phyloP scores from a whole-genome alignment of 1,140 invertebrate species.

The Penaeus indicus region DNA sequence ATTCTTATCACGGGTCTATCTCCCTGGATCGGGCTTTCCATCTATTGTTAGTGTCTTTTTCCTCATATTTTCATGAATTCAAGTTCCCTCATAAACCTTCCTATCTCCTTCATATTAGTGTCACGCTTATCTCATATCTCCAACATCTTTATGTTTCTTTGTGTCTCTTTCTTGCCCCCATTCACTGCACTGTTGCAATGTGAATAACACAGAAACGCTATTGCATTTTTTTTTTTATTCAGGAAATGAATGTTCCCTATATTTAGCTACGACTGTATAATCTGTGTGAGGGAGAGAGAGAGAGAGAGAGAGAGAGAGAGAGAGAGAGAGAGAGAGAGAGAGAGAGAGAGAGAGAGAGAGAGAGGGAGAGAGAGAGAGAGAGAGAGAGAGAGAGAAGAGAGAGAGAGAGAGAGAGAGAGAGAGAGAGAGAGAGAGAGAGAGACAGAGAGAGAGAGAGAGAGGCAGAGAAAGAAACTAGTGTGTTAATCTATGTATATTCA shows the following conservation, averaged over 20 bases:
- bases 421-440: conserved; percentile 8
- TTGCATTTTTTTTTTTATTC: neutral
- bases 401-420: conserved; percentile 15
- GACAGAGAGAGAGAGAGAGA: neutral
- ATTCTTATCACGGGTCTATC: too few relatives aligned
- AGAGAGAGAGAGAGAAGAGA: conserved; percentile 20
- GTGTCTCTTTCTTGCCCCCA: too few relatives aligned
- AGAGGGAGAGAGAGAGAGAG: conserved; percentile 44
- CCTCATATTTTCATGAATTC: too few relatives aligned
- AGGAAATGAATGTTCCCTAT: neutral
- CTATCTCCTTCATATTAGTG: too few relatives aligned
- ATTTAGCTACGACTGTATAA: too few relatives aligned
- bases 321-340: conserved; percentile 41
- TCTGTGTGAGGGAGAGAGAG: neutral
- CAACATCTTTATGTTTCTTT: too few relatives aligned
- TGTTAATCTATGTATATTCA: neutral
- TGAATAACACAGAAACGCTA: too few relatives aligned
- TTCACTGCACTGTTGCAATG: too few relatives aligned
- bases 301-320: conserved; percentile 9
- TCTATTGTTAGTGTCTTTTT: too few relatives aligned
- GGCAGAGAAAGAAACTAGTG: neutral
- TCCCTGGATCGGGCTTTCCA: too few relatives aligned
- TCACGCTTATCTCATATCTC: too few relatives aligned
- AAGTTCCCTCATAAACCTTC: too few relatives aligned
- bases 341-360: conserved; percentile 8